Base-by-base conservation (phyloP, 2,888 invertebrate species). In the Drosophila suboccidentalis region DNA sequence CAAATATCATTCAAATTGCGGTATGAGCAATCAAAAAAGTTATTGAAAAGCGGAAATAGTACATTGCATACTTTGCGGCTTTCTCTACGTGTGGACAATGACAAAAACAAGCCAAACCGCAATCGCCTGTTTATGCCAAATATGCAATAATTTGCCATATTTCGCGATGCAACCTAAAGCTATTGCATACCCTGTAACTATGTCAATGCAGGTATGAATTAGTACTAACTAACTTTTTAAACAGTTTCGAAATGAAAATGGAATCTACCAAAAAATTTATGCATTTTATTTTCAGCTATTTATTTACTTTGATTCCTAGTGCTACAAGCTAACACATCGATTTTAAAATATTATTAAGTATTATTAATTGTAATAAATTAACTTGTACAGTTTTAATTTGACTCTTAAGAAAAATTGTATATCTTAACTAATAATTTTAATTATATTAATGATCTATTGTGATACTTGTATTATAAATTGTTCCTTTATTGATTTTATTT, bases 1-100 rank as follows among this genome's bases (percentile, higher is more conserved):
- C 83, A 77, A 84, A 77, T 72, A 84, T 87, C 82, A 84, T 83
- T 87, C 69, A 79, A 85, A 87, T 71, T 84, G 85, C 82, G 82
- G 85, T 85, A 5, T 26, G 19, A 60, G 62, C 78, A 84, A 87
- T 84, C 78, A 84, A 46, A 57, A 38, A 47, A 38, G 63, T 59
- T 41, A 60, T 46, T 55, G 61, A 53, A 71, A 67, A 58, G 39
- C 68, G 63, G 50, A 64, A 71, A 69, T 49, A 64, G 51, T 61
- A 62, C 49, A 69, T 54, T 55, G 69, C 65, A 73, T 49, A 67
- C 71, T 78, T 76, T 84, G 80, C 49, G 80, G 84, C 57, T 53
- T 54, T 44, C 11, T 54, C 58, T 54, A 73, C 75, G 69, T 87
- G 84, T 84, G 84, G 78, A 78, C 75, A 77, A 47, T 22, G 26